phyloP scores from a whole-genome alignment of 2,113 vertebrate species.

The Probosciger aterrimus region DNA sequence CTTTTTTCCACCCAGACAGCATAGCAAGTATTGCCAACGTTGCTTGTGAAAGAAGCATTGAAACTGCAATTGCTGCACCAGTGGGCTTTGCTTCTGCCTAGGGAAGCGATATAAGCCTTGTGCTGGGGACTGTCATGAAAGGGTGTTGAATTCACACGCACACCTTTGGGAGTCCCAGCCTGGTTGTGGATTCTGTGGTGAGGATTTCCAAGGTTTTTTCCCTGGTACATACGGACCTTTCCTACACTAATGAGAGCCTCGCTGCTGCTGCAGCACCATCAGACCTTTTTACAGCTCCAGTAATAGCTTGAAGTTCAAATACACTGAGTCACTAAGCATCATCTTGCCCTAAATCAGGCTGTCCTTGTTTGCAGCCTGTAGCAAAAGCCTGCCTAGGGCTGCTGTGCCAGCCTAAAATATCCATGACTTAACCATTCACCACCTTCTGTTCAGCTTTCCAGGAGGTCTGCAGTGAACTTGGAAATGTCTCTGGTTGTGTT shows the following conservation, averaged over 20 bases:
- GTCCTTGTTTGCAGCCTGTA: not conserved
- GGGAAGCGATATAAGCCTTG: not conserved
- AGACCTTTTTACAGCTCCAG: not conserved
- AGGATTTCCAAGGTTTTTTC: not conserved
- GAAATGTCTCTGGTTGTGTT: not conserved
- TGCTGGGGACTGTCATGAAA: not conserved
- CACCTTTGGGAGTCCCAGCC: not conserved
- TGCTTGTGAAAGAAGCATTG: no score
- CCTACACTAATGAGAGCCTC: not conserved
- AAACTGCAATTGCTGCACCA: fast-evolving
- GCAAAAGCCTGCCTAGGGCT: not conserved
- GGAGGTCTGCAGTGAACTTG: not conserved
- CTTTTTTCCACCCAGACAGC: not conserved
- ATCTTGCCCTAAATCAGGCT: not conserved
- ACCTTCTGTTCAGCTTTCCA: not conserved
- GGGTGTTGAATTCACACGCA: not conserved
- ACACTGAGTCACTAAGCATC: fast-evolving
- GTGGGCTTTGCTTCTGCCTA: not conserved
- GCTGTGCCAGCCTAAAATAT: not conserved
- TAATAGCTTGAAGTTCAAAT: not conserved
- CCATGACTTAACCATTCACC: not conserved
- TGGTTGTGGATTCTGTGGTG: not conserved
- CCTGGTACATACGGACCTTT: not conserved
- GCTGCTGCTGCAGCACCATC: not conserved
- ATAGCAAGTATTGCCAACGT: not conserved